phyloP scores from a whole-genome alignment of 2,797 vertebrate genomes.

The Lepus oiostolus region DNA sequence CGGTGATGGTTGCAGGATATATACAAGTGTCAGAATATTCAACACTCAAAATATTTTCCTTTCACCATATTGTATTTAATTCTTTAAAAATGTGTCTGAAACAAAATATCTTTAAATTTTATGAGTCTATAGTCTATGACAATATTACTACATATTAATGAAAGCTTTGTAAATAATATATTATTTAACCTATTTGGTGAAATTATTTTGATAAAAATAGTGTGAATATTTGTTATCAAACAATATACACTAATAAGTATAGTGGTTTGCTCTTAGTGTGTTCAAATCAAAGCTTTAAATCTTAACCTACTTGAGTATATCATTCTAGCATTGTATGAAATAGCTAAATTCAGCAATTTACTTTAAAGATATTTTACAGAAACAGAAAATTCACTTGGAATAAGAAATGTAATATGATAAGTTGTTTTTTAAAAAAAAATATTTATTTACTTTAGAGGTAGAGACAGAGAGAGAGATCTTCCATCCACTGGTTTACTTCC shows the following conservation, averaged over 20 bases:
- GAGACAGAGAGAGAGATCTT: no score
- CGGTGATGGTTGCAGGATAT: not conserved
- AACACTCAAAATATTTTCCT: not conserved
- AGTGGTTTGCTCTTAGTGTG: not conserved
- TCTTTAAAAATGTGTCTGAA: not conserved
- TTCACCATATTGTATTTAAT: not conserved
- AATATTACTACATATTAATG: not conserved
- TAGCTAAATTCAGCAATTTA: not conserved
- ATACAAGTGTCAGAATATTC: not conserved
- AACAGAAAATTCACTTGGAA: not conserved
- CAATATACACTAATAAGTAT: not conserved
- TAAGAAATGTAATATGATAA: not conserved
- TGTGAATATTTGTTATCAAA: not conserved
- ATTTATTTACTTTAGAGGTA: no score
- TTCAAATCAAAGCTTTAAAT: not conserved
- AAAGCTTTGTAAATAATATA: not conserved
- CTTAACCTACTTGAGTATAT: not conserved
- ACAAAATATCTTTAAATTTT: not conserved
- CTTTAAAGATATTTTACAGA: not conserved
- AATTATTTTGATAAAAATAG: constrained; percentile 7
- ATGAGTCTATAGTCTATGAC: not conserved
- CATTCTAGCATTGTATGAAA: not conserved
- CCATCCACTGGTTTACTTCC: no score
- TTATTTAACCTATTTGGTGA: not conserved
- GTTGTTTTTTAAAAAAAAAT: not conserved